phyloP scores from a whole-genome alignment of 2,797 vertebrate genomes.

The Podargus strigoides region DNA sequence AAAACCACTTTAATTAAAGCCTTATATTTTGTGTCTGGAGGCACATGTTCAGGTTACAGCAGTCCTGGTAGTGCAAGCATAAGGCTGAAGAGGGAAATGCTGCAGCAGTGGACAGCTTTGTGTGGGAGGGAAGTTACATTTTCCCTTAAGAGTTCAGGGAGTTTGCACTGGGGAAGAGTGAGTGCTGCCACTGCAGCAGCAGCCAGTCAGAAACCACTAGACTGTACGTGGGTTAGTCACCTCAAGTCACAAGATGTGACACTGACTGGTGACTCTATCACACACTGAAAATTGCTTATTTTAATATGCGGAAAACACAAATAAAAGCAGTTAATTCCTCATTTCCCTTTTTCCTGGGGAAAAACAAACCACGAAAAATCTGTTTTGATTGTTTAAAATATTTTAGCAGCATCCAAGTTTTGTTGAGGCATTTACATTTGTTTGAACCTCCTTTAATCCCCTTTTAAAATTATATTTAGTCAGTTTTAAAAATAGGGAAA shows the following conservation, averaged over 20 bases:
- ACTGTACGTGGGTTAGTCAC: neutral
- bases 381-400: neutral
- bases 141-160: neutral
- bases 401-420: neutral
- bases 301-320: neutral
- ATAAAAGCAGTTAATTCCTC: neutral
- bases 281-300: neutral
- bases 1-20: neutral
- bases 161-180: neutral
- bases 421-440: neutral
- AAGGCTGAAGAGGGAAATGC: neutral
- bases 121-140: neutral
- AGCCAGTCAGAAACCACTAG: neutral
- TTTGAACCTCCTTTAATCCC: neutral
- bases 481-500: neutral
- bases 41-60: neutral
- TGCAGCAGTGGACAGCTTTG: neutral
- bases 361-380: neutral
- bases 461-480: neutral
- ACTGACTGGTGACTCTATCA: neutral
- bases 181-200: neutral
- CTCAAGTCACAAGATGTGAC: conserved; percentile 14
- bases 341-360: neutral
- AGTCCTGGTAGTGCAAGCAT: neutral
- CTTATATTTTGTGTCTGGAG: neutral